Evolutionary conservation across 2,797 vertebrate species (phyloP).

Genomic region (Martes flavigula): DNA sequence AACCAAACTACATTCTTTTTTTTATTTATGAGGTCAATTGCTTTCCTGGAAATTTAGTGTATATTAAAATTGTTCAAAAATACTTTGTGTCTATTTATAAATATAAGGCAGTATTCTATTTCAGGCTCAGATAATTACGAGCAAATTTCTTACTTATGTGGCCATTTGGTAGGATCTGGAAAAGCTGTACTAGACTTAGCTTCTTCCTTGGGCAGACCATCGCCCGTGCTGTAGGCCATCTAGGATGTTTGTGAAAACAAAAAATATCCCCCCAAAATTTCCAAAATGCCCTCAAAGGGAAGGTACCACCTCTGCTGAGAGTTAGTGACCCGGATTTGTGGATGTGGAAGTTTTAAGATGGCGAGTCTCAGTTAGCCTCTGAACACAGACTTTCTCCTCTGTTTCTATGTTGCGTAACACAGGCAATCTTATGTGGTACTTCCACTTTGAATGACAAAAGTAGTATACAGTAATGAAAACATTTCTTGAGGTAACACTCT

Average conservation of each 20-base stretch:
- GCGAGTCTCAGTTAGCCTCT: background rate
- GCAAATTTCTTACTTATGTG: background rate
- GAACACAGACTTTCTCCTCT: background rate
- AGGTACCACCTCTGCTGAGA: slow-evolving; percentile 21
- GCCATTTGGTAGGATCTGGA: background rate
- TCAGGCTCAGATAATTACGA: background rate
- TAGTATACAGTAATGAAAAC: background rate
- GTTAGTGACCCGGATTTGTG: background rate
- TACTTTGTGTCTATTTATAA: background rate
- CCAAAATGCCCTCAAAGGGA: slow-evolving; percentile 33
- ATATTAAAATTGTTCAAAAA: background rate
- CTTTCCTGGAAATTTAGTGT: background rate
- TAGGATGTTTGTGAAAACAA: background rate
- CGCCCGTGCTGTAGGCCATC: background rate
- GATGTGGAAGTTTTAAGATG: background rate
- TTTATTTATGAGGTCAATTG: background rate
- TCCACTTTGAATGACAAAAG: background rate
- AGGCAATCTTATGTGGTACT: background rate
- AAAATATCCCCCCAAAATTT: background rate
- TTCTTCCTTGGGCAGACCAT: background rate
- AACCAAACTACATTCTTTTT: background rate
- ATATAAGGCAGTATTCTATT: background rate
- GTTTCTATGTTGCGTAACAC: background rate
- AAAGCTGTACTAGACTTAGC: background rate
- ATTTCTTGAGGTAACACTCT: background rate